Conservation (phyloP, 2,113 vertebrate genomes). For the Pogona vitticeps region DNA sequence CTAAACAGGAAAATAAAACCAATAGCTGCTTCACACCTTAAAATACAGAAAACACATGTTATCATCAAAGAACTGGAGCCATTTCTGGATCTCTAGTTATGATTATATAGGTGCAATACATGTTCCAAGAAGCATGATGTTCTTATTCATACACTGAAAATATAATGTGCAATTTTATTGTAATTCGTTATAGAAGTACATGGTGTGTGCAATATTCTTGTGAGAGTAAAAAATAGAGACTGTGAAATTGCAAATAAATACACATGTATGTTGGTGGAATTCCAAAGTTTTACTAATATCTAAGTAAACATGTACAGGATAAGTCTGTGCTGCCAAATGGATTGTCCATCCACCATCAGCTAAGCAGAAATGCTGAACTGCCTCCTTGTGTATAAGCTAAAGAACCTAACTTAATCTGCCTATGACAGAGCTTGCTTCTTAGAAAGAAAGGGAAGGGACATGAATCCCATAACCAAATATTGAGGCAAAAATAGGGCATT, state of each 20-base stretch:
- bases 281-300: neutral
- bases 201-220: neutral
- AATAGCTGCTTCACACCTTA: neutral
- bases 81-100: neutral
- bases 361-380: neutral
- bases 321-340: neutral
- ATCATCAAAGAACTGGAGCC: neutral
- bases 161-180: neutral
- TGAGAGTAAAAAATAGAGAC: neutral
- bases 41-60: neutral
- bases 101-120: neutral
- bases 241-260: neutral
- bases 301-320: neutral
- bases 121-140: neutral
- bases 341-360: neutral
- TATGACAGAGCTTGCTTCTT: neutral
- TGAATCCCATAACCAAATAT: neutral
- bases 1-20: neutral
- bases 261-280: no score
- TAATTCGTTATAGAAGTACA: neutral
- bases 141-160: neutral
- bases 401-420: neutral
- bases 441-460: neutral
- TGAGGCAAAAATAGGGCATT: neutral
- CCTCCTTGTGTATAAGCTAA: neutral